These are phyloP conservation scores for Sebastes minor DNA, from an alignment of 2,797 vertebrate genomes.

Conservation along the genomic window DNA sequence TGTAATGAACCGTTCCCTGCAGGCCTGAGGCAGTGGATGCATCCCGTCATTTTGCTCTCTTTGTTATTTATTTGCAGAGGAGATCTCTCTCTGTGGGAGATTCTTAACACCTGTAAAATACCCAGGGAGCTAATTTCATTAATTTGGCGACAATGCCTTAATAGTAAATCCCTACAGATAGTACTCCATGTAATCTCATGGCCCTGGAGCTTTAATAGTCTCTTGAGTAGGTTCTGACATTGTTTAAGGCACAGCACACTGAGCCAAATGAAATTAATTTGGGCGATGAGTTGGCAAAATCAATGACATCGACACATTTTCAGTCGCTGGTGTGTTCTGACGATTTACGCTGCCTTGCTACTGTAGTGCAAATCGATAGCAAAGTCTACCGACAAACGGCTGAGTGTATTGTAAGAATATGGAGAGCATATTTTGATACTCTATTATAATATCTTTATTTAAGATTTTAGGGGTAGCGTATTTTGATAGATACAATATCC, in stretches of 20 bases:
- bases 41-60: not conserved
- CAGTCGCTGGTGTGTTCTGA: too few species aligned
- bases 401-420: too few species aligned
- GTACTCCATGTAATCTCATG: not conserved
- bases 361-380: too few species aligned
- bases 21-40: not conserved
- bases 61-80: slow-evolving; percentile 1
- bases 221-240: slow-evolving; percentile 20
- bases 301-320: too few species aligned
- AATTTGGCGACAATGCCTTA: slow-evolving; percentile 16
- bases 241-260: not conserved
- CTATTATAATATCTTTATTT: too few species aligned
- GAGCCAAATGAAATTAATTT: not conserved
- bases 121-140: slow-evolving; percentile 49
- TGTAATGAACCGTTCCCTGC: not conserved
- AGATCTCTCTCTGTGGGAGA: slow-evolving; percentile 10
- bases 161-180: slow-evolving; percentile 44
- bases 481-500: too few species aligned
- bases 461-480: too few species aligned
- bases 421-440: too few species aligned
- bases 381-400: too few species aligned
- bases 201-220: slow-evolving; percentile 41
- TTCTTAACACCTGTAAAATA: slow-evolving; percentile 11
- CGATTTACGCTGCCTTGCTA: too few species aligned
- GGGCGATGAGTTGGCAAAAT: too few species aligned